phyloP scores from a whole-genome alignment of 1,140 invertebrate genomes.

The Tetragonula clypearis region DNA sequence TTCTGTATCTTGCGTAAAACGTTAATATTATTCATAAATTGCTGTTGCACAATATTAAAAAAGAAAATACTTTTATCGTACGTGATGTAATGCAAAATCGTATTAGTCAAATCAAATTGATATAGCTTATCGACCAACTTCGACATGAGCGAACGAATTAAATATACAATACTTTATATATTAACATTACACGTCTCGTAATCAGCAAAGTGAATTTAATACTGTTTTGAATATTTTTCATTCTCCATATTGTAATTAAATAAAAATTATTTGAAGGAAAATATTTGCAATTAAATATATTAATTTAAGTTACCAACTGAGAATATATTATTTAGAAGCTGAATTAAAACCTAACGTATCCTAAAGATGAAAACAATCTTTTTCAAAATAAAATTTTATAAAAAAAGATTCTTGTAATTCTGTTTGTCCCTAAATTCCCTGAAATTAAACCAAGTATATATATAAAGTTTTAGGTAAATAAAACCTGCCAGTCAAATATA shows the following conservation, averaged over 20 bases:
- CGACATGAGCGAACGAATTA: not conserved
- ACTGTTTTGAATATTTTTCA: not conserved
- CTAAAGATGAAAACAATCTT: too few species aligned
- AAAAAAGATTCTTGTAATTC: not conserved
- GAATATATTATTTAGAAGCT: not conserved
- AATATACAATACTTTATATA: too few species aligned
- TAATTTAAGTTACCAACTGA: too few species aligned
- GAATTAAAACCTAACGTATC: too few species aligned
- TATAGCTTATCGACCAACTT: not conserved
- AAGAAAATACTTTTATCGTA: not conserved
- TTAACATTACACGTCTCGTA: too few species aligned
- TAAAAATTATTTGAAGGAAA: too few species aligned
- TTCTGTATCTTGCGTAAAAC: too few species aligned
- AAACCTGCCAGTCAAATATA: not conserved
- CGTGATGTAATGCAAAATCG: not conserved
- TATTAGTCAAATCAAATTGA: not conserved
- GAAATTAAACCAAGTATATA: not conserved
- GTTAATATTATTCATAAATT: too few species aligned
- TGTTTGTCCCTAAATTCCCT: not conserved
- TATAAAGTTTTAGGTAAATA: not conserved
- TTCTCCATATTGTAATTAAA: too few species aligned
- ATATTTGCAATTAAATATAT: too few species aligned
- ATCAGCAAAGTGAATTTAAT: not conserved
- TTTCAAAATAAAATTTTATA: too few species aligned
- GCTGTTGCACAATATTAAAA: too few species aligned